These are phyloP conservation scores for Paradoxurus hermaphroditus DNA, from an alignment of 2,113 vertebrate genomes.

Conservation along the genomic window DNA sequence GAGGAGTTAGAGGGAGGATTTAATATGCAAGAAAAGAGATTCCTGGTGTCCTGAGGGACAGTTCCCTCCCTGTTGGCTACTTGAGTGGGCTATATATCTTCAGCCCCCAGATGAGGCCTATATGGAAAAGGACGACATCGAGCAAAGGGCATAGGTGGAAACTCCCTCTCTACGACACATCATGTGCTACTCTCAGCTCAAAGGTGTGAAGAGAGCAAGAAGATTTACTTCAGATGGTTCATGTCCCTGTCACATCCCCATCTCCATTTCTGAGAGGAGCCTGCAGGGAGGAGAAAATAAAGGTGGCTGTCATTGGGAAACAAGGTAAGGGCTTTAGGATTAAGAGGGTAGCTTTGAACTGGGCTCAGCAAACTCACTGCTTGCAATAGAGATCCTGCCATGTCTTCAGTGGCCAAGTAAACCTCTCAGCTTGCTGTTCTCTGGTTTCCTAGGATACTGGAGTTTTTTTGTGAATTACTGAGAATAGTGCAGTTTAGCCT, in stretches of 20 bases:
- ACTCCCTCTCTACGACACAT: neutral
- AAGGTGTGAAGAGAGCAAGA: neutral
- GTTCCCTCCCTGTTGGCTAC: neutral
- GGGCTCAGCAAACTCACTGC: neutral
- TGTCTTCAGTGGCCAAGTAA: neutral
- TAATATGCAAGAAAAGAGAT: neutral
- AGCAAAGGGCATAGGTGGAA: neutral
- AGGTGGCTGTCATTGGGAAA: neutral
- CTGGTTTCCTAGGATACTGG: neutral
- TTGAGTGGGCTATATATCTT: rapidly evolving
- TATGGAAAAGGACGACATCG: neutral
- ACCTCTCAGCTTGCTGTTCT: neutral
- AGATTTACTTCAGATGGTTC: neutral
- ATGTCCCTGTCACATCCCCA: neutral
- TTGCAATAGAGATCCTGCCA: neutral
- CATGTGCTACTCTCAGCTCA: neutral
- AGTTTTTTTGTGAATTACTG: neutral
- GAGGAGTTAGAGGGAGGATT: neutral
- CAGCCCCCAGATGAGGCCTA: neutral
- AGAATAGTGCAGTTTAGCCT: neutral
- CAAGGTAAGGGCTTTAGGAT: neutral
- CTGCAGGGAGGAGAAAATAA: neutral
- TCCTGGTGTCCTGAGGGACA: neutral
- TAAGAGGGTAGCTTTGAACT: neutral
- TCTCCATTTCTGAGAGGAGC: neutral